Conservation (phyloP, 2,888 invertebrate genomes). For the Meliscaeva auricollis region DNA sequence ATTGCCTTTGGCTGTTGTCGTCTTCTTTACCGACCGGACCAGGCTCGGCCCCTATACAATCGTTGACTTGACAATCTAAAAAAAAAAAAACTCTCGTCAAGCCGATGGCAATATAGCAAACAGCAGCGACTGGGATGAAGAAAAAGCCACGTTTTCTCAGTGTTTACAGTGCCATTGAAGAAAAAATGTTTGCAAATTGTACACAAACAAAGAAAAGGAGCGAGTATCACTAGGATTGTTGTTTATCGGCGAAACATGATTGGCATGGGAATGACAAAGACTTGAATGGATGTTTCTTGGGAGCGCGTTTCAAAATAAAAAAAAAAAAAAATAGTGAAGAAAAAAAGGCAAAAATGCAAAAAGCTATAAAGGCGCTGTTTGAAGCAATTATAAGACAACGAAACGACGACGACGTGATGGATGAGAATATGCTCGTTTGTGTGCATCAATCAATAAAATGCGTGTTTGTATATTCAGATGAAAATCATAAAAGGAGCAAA, state of each 20-base stretch:
- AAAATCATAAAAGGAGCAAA: conserved; percentile 9
- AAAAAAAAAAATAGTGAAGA: conserved; percentile 9
- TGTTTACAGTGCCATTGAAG: conserved; percentile 72
- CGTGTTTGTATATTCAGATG: conserved; percentile 23
- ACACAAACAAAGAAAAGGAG: conserved; percentile 67
- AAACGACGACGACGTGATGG: conserved; percentile 52
- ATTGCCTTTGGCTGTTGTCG: conserved; percentile 43
- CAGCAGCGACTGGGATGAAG: conserved; percentile 6
- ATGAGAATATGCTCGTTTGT: conserved; percentile 39
- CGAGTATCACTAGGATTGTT: conserved; percentile 54
- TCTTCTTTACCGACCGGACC: conserved; percentile 32
- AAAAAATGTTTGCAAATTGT: conserved; percentile 74
- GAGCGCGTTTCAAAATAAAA: conserved; percentile 14
- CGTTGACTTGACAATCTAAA: conserved; percentile 50
- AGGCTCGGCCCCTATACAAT: conserved; percentile 3
- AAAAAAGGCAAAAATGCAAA: conserved; percentile 25
- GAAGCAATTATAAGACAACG: conserved; percentile 63
- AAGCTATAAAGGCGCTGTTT: conserved; percentile 52
- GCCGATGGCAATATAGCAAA: conserved; percentile 34
- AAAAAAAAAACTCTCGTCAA: conserved; percentile 39
- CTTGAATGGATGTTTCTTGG: conserved; percentile 37
- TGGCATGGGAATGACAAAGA: conserved; percentile 38
- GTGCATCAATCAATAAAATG: conserved; percentile 61
- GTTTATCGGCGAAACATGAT: conserved; percentile 58
- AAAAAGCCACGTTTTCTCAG: conserved; percentile 40